Percentiles rank a stretch among this genome's conserved stretches.
These are phyloP conservation scores for Scaptodrosophila latifasciaeformis DNA, from an alignment of 2,888 invertebrate genomes.

Conservation along the genomic window DNA sequence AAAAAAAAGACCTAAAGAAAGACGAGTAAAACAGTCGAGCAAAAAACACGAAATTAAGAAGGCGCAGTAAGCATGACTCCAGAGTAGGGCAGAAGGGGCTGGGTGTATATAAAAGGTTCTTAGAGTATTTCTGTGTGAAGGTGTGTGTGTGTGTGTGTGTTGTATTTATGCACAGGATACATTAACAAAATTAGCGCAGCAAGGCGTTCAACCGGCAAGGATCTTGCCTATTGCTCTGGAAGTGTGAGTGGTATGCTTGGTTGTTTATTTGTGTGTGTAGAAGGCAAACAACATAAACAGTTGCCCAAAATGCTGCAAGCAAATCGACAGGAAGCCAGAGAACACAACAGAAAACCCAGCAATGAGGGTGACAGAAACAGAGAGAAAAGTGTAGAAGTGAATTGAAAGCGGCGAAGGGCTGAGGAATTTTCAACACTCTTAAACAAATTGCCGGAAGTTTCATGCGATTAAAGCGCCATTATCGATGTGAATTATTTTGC, in stretches of 20 bases:
- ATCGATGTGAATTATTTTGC: slow-evolving; percentile 66
- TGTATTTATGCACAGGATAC: slow-evolving; percentile 43
- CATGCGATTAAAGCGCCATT: slow-evolving; percentile 61
- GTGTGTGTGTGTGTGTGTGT: neutral
- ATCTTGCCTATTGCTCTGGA: neutral
- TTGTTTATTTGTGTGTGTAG: neutral
- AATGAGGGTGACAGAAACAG: too few species aligned
- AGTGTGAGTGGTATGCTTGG: neutral
- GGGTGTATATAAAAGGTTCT: neutral
- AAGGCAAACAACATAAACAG: slow-evolving; percentile 3
- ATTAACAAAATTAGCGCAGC: slow-evolving; percentile 62
- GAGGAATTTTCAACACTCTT: slow-evolving; percentile 45
- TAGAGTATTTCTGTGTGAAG: neutral
- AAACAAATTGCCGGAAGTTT: slow-evolving; percentile 65
- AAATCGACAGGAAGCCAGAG: neutral
- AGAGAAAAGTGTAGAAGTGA: neutral
- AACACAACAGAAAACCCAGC: neutral
- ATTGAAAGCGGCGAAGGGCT: neutral
- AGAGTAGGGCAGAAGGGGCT: too few species aligned
- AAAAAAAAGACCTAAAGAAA: slow-evolving; percentile 1
- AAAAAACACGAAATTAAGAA: slow-evolving; percentile 5
- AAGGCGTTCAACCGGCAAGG: slow-evolving; percentile 4
- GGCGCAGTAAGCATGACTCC: neutral
- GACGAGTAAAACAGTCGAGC: slow-evolving; percentile 35
- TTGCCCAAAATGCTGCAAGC: slow-evolving; percentile 1